A percentile compares a stretch with the other conserved stretches of the same genome.
Evolutionary conservation across 2,113 vertebrate genomes (phyloP).

Genomic region (Myotis yumanensis): DNA sequence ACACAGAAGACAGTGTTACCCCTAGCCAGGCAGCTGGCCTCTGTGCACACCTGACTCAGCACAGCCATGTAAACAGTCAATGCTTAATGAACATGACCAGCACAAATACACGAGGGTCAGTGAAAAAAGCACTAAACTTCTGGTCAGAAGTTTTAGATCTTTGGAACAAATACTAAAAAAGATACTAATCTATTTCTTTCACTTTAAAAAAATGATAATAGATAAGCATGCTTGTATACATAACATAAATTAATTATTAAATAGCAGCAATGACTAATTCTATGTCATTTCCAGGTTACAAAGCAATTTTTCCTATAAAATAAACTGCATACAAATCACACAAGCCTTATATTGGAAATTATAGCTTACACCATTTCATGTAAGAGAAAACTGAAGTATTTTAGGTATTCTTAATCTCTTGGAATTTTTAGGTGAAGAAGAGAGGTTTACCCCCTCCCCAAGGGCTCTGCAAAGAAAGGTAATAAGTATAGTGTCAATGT

Average conservation of each 20-base stretch:
- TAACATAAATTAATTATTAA: background rate
- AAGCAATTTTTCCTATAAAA: background rate
- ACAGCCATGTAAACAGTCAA: background rate
- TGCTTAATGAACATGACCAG: background rate
- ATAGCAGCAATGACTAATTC: background rate
- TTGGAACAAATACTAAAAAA: slow-evolving; percentile 11
- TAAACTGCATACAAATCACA: background rate
- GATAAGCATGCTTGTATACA: background rate
- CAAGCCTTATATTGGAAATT: background rate
- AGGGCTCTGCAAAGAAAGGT: background rate
- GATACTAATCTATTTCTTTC: background rate
- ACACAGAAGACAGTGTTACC: background rate
- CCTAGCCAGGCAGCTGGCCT: background rate
- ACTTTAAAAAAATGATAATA: background rate
- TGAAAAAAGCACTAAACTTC: background rate
- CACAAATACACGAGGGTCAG: background rate
- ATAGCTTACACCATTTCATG: background rate
- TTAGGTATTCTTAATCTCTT: background rate
- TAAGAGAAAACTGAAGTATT: background rate
- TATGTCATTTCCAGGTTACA: background rate
- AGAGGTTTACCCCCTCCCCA: background rate
- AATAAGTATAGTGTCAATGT: background rate
- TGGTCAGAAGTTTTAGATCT: background rate
- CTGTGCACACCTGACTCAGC: background rate
- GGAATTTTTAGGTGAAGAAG: background rate